phyloP scores from a whole-genome alignment of 2,113 vertebrate species.

The Pseudolaguvia tuberculata region DNA sequence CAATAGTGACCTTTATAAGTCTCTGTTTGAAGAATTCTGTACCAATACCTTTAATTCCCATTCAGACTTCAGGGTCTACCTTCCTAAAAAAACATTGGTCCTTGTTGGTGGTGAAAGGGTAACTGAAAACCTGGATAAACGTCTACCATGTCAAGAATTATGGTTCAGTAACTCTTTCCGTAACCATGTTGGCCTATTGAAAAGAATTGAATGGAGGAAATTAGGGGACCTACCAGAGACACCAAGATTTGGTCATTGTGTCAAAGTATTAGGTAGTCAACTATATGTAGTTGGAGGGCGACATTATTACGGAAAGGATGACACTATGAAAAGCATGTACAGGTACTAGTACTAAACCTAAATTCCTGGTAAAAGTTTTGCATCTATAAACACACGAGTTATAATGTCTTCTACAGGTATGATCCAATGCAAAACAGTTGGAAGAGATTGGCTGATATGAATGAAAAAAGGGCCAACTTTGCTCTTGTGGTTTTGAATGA shows the following conservation, averaged over 20 bases:
- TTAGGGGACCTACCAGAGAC: slow-evolving; percentile 75
- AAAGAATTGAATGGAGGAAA: slow-evolving; percentile 79
- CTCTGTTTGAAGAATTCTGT: slow-evolving; percentile 53
- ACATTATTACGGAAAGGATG: slow-evolving; percentile 73
- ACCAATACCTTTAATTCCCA: slow-evolving; percentile 46
- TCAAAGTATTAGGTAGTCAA: slow-evolving; percentile 65
- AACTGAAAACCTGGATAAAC: slow-evolving; percentile 63
- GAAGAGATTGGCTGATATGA: slow-evolving; percentile 62
- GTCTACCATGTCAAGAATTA: slow-evolving; percentile 69
- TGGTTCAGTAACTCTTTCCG: slow-evolving; percentile 82
- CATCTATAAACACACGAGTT: background rate
- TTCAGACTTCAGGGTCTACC: slow-evolving; percentile 68
- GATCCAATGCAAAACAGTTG: slow-evolving; percentile 59
- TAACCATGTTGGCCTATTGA: slow-evolving; percentile 73
- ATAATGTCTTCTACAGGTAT: slow-evolving; percentile 51
- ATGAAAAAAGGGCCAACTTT: slow-evolving; percentile 56
- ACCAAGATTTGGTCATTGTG: slow-evolving; percentile 75
- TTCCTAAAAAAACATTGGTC: slow-evolving; percentile 74
- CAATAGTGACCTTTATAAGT: slow-evolving; percentile 50
- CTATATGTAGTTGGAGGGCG: slow-evolving; percentile 85
- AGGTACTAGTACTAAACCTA: slow-evolving; percentile 64
- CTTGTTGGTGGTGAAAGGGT: slow-evolving; percentile 80
- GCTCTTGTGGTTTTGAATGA: slow-evolving; percentile 57
- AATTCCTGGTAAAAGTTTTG: background rate
- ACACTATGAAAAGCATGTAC: slow-evolving; percentile 74